Base-by-base conservation (phyloP, 2,888 invertebrate species). In the Andricus curvator region DNA sequence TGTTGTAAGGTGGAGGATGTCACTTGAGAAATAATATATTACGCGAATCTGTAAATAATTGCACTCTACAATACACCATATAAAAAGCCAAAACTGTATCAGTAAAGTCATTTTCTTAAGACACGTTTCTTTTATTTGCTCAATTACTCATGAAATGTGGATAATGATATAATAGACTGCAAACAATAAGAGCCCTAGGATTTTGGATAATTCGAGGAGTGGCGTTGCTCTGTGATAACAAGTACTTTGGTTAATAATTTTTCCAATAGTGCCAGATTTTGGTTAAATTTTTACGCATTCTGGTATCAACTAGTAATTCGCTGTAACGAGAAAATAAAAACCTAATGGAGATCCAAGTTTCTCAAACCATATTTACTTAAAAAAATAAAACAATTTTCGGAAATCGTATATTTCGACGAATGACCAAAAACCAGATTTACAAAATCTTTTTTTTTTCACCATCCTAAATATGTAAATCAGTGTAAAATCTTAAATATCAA, bases 1-100 rank as follows among this genome's bases (percentile, higher is more conserved):
- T 94, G 92, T 93, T 98, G 81, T 98, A 98, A 91, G 98, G 98
- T 0, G 98, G 97, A 2, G 96, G 97, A 2, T 98, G 98, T 98
- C 97, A 98, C 90, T 94, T 94, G 64, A 95, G 96, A 82, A 96
- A 96, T 84, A 91, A 93, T 64, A 94, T 95, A 33, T 93, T 98
- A 0, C 94, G 95, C 25, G 98, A 98, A 93, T 96, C 97, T 0
- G 94, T 95, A 1, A 95, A 97, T 66, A 98, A 98, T 94, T 89
- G 98, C 97, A 0, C 95, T 96, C 74, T 96, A 96, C 91, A 95
- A 96, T 20, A 94, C 95, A 33, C 95, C 96, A 22, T 95, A 96
- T 0, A 96, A 96, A 90, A 95, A 95, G 89, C 94, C 96, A 13
- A 95, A 95, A 89, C 93, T 97, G 2, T 98, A 98, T 91, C 95